Percentiles rank a stretch among this genome's conserved stretches.
phyloP scores from a whole-genome alignment of 2,797 vertebrate species.

The Lateolabrax maculatus region DNA sequence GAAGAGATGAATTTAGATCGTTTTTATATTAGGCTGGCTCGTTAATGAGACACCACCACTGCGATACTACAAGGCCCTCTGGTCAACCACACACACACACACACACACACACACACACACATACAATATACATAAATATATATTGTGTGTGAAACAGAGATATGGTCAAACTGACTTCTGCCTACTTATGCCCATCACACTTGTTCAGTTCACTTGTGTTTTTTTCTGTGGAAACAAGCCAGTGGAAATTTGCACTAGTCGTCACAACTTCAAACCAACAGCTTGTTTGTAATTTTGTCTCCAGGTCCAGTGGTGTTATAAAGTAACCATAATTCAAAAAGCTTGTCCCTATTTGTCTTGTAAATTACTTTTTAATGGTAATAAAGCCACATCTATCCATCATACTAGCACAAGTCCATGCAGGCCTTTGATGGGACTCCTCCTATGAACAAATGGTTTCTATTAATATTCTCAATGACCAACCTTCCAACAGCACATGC shows the following conservation, averaged over 20 bases:
- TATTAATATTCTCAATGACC: slow-evolving; percentile 80
- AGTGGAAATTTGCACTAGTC: slow-evolving; percentile 28
- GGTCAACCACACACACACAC: slow-evolving; percentile 36
- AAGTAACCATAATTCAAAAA: slow-evolving; percentile 76
- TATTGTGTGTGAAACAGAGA: slow-evolving; percentile 32
- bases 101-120: slow-evolving; percentile 5
- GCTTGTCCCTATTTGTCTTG: slow-evolving; percentile 77
- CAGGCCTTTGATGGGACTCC: slow-evolving; percentile 72
- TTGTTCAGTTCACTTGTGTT: background rate
- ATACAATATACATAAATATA: slow-evolving; percentile 3
- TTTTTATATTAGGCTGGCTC: slow-evolving; percentile 68
- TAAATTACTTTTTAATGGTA: slow-evolving; percentile 84
- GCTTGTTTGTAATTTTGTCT: slow-evolving; percentile 56
- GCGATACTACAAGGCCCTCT: slow-evolving; percentile 62
- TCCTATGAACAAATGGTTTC: slow-evolving; percentile 75
- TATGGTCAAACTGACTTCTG: slow-evolving; percentile 13
- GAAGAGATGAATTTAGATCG: slow-evolving; percentile 76
- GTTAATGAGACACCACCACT: slow-evolving; percentile 72
- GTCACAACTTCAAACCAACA: slow-evolving; percentile 44
- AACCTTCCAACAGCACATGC: slow-evolving; percentile 53
- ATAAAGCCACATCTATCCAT: slow-evolving; percentile 78
- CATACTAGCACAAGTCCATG: slow-evolving; percentile 68
- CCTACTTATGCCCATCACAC: background rate
- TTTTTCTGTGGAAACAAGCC: slow-evolving; percentile 10
- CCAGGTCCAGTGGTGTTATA: slow-evolving; percentile 60